These are phyloP conservation scores for Porites rus DNA, from an alignment of 92 coral and sea anemone species.

Conservation along the genomic window DNA sequence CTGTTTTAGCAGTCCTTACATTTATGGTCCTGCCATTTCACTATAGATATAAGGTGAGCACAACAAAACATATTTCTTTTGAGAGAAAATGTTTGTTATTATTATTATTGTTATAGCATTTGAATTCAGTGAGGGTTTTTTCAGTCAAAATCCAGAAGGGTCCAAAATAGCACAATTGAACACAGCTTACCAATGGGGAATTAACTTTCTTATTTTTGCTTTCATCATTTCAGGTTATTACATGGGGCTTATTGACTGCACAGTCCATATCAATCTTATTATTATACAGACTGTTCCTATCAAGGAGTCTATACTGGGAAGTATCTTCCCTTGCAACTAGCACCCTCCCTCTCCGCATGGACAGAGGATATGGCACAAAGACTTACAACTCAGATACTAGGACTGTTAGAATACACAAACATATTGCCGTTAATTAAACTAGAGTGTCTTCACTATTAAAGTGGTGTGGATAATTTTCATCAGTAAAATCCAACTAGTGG, in stretches of 20 bases:
- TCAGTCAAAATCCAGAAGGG: no score
- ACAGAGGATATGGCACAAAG: slow-evolving; percentile 86
- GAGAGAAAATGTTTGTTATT: no score
- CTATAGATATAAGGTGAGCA: slow-evolving; percentile 85
- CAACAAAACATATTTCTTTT: no score
- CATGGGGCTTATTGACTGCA: slow-evolving; percentile 89
- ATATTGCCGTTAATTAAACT: slow-evolving; percentile 70
- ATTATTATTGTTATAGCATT: no score
- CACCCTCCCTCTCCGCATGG: slow-evolving; percentile 89
- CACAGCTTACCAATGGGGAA: neutral
- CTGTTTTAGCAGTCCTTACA: slow-evolving; percentile 69
- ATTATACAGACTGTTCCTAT: slow-evolving; percentile 89
- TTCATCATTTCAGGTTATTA: slow-evolving; percentile 69
- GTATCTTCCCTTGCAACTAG: slow-evolving; percentile 94
- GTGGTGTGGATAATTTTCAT: neutral
- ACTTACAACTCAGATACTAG: slow-evolving; percentile 83
- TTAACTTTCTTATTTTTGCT: neutral
- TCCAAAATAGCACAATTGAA: no score
- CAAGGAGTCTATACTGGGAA: slow-evolving; percentile 99
- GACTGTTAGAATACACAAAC: slow-evolving; percentile 84
- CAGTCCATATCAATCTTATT: slow-evolving; percentile 83
- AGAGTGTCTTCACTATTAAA: no score
- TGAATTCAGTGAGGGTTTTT: no score
- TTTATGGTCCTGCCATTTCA: slow-evolving; percentile 67
- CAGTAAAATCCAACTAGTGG: neutral